A percentile compares a stretch with the other conserved stretches of the same genome.
phyloP scores from a whole-genome alignment of 1,140 invertebrate species.

The Brachionus sp. region DNA sequence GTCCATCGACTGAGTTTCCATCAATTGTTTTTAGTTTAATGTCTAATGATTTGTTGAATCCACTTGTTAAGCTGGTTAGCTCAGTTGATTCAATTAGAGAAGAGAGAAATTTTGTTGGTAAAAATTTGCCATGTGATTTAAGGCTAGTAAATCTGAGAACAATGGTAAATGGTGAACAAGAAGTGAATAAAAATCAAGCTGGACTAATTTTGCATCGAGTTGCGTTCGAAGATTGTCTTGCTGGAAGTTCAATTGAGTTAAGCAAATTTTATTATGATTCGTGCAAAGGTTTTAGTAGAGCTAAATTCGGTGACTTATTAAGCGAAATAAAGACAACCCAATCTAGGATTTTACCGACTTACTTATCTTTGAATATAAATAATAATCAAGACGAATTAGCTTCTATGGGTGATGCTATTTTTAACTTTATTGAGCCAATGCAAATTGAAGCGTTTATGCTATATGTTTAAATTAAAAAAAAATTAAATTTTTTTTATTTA shows the following conservation, averaged over 20 bases:
- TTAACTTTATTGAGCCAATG: not conserved
- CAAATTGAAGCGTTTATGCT: constrained; percentile 16
- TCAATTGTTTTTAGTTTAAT: not conserved
- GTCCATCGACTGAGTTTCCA: not conserved
- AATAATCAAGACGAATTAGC: not conserved
- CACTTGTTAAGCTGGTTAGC: not conserved
- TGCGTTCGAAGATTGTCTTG: constrained; percentile 12
- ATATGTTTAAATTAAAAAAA: not conserved
- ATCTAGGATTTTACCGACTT: not conserved
- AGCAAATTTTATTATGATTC: not conserved
- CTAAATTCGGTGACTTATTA: not conserved
- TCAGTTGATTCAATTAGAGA: not conserved
- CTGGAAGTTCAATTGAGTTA: not conserved
- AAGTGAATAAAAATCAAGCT: not conserved
- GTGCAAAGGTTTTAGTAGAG: not conserved
- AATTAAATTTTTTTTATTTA: not conserved
- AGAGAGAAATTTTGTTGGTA: not conserved
- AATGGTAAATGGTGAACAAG: not conserved
- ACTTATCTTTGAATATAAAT: not conserved
- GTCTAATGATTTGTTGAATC: constrained; percentile 26
- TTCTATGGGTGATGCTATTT: not conserved
- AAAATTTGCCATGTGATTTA: constrained; percentile 28
- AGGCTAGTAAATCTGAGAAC: constrained; percentile 36
- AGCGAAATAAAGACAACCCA: not conserved
- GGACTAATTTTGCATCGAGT: constrained; percentile 34